Evolutionary conservation across 1,140 invertebrate genomes (phyloP).

Genomic region (Polypedilum vanderplanki): DNA sequence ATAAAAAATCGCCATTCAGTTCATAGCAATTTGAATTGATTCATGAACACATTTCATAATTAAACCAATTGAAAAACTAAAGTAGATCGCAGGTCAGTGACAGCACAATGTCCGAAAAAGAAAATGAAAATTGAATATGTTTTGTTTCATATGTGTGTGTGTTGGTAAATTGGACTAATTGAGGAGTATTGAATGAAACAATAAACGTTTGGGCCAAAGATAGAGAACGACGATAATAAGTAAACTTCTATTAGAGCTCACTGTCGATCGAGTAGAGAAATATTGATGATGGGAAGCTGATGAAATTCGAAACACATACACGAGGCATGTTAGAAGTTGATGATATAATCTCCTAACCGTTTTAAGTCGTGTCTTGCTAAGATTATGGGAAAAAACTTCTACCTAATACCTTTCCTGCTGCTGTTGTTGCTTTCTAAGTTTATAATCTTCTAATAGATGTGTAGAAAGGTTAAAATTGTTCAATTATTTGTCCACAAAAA

Average conservation of each 20-base stretch:
- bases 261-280: too few relatives aligned
- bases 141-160: background rate
- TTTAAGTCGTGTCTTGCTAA: background rate
- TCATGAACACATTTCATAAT: too few relatives aligned
- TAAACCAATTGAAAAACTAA: too few relatives aligned
- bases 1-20: too few relatives aligned
- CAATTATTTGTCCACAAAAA: too few relatives aligned
- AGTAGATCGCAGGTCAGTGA: too few relatives aligned
- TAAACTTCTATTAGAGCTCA: background rate
- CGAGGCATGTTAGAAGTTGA: background rate
- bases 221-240: background rate
- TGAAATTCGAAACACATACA: background rate
- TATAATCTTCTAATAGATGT: too few relatives aligned
- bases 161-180: background rate
- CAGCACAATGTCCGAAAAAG: too few relatives aligned
- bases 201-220: background rate
- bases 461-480: too few relatives aligned
- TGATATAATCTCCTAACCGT: constrained; percentile 1
- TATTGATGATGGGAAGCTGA: constrained; percentile 14
- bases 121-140: too few relatives aligned
- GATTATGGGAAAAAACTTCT: constrained; percentile 11
- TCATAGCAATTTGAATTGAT: too few relatives aligned
- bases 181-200: background rate
- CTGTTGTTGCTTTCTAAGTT: too few relatives aligned
- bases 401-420: background rate